phyloP scores from a whole-genome alignment of 2,888 invertebrate species.

The Anoncus sp. region DNA sequence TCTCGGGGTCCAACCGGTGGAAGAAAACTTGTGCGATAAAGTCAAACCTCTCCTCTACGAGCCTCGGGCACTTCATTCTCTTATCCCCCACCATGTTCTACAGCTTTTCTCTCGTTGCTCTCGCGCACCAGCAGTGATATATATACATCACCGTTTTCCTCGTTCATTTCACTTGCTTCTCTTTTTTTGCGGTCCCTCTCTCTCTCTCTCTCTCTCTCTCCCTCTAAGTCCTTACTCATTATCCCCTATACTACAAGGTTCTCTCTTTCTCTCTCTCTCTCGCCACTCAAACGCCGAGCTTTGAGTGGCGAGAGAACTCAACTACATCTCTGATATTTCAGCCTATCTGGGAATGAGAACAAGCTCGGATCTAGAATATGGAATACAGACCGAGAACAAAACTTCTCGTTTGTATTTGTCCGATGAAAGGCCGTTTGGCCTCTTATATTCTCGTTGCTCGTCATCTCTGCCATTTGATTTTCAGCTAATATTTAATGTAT shows the following conservation, averaged over 20 bases:
- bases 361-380: neutral
- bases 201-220: slow-evolving; percentile 12
- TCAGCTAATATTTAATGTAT: too few species aligned
- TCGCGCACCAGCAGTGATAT: slow-evolving; percentile 2
- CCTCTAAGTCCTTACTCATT: slow-evolving; percentile 7
- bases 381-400: slow-evolving; percentile 13
- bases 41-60: slow-evolving; percentile 50
- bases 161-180: slow-evolving; percentile 31
- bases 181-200: slow-evolving; percentile 24
- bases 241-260: slow-evolving; percentile 11
- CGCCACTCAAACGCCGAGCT: slow-evolving; percentile 14
- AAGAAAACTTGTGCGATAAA: slow-evolving; percentile 53
- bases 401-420: slow-evolving; percentile 1
- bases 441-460: neutral
- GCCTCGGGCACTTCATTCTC: slow-evolving; percentile 52
- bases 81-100: slow-evolving; percentile 27
- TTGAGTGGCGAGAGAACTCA: neutral
- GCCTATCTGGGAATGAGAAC: slow-evolving; percentile 1
- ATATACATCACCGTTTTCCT: slow-evolving; percentile 38
- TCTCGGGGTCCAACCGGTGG: slow-evolving; percentile 28
- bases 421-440: neutral
- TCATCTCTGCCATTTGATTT: too few species aligned
- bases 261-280: neutral
- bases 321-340: slow-evolving; percentile 16
- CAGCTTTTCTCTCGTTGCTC: slow-evolving; percentile 38